Evolutionary conservation across 2,797 vertebrate species (phyloP), one percentile per base, ranked within the genome.

Genomic region (Lacerta bilineata): DNA sequence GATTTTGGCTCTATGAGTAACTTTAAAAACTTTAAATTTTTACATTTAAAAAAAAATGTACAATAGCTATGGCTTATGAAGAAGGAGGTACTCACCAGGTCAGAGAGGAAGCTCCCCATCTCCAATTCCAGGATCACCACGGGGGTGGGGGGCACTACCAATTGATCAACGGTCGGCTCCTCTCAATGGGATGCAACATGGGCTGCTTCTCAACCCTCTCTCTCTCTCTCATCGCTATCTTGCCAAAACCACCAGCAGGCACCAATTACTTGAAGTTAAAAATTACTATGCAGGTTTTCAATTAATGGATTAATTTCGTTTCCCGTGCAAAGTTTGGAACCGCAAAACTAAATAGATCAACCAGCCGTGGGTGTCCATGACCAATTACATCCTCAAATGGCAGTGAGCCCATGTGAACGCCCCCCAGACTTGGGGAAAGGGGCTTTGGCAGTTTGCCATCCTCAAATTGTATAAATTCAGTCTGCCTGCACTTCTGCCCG

Each of bases 331-430:
- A 94, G 94, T 94, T 93, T 91, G 91, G 75, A 91, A 87, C 71
- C 82, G 86, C 39, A 91, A 91, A 93, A 93, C 94, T 95, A 95
- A 95, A 94, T 94, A 93, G 93, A 93, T 94, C 91, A 95, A 92
- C 94, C 83, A 88, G 2, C 0, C 20, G 17, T 84, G 27, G 88
- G 0, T 33, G 10, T n/a, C 59, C 41, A 39, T 10, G 39, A 66
- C 75, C n/a, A 36, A 61, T 85, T 69, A 86, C 87, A 89, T 50
- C 33, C 39, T 0, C 1, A 50, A 36, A 6, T 88, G 15, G 17
- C 1, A n/a, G 6, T 46, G 6, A 18, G 23, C 41, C 66, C 72
- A 18, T 17, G 72, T 11, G 43, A 61, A 77, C 72, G 7, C 69
- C 80, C 86, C 50, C 33, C 15, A 11, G 61, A 46, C 61, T 59